These are phyloP conservation scores for Melanotaenia maccullochi DNA, from an alignment of 2,797 vertebrate species.

Conservation along the genomic window DNA sequence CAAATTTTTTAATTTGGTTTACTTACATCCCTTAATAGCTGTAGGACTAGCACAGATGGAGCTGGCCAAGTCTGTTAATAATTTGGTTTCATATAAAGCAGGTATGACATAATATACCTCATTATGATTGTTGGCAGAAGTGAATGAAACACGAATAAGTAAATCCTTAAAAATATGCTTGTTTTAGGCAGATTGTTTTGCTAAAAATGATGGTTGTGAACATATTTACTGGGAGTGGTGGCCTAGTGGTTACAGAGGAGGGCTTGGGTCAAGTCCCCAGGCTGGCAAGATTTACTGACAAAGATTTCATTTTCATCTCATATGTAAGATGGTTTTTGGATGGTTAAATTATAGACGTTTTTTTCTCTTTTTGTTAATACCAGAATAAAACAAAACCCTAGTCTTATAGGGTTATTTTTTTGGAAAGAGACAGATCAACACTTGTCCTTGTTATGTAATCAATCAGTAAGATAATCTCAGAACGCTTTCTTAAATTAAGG, in stretches of 20 bases:
- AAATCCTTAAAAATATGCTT: no score
- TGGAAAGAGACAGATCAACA: background rate
- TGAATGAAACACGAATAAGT: background rate
- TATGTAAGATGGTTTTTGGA: background rate
- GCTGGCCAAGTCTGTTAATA: no score
- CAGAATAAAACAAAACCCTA: background rate
- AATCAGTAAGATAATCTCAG: background rate
- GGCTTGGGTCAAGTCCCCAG: no score
- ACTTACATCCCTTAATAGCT: no score
- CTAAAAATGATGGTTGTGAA: no score
- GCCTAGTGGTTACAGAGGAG: no score
- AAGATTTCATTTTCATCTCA: background rate
- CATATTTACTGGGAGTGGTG: no score
- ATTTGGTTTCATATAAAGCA: no score
- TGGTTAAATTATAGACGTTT: background rate
- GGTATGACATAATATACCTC: background rate
- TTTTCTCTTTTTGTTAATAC: background rate
- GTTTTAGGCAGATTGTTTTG: no score
- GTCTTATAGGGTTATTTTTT: background rate
- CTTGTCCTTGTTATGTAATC: background rate
- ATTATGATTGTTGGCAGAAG: background rate
- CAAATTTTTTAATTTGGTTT: no score
- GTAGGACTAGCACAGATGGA: background rate
- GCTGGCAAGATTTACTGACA: no score
- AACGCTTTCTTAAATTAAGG: slow-evolving; percentile 19